Evolutionary conservation across 2,888 invertebrate genomes (phyloP), one percentile per base, ranked within the genome.

Genomic region (Heliconius ismenius): DNA sequence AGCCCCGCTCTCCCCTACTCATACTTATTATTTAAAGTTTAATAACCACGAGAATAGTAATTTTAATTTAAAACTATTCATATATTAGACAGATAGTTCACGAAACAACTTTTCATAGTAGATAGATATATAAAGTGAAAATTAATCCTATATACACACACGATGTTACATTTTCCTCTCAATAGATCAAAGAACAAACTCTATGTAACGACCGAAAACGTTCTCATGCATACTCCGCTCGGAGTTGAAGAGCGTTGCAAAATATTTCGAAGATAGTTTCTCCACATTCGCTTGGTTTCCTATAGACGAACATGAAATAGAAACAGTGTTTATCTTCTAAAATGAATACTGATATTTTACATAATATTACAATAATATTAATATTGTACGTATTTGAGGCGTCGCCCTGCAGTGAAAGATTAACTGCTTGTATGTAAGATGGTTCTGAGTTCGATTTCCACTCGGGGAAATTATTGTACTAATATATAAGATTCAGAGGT

Each of bases 191-290:
- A 70, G 70, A 70, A 70, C 58, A 70, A 70, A 70, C 54, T 70
- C 32, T 18, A 54, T 58, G 70, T 70, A 70, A 70, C 70, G 70
- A 70, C 54, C 54, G 70, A 54, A 58, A 70, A 70, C 54, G 54
- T 58, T 70, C 70, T 70, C 70, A 70, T 70, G 70, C 70, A 58
- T 70, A 54, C 54, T 58, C 58, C 32, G 54, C 70, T 32, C 36
- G 13, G 32, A 58, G 32, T 70, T 70, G 70, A 70, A 70, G 70
- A 32, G 70, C 70, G 54, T 70, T 70, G 70, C 70, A 70, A 32
- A 70, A 70, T 70, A 70, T 70, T 70, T 70, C 70, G 54, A 54
- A 70, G 70, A 70, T 70, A 70, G 70, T 70, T 70, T 58, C 70
- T 54, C 70, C 13, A 28, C 69, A 69, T 70, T 58, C 58, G 54